Conservation (phyloP, 2,797 vertebrate genomes). For the Poecilia picta region DNA sequence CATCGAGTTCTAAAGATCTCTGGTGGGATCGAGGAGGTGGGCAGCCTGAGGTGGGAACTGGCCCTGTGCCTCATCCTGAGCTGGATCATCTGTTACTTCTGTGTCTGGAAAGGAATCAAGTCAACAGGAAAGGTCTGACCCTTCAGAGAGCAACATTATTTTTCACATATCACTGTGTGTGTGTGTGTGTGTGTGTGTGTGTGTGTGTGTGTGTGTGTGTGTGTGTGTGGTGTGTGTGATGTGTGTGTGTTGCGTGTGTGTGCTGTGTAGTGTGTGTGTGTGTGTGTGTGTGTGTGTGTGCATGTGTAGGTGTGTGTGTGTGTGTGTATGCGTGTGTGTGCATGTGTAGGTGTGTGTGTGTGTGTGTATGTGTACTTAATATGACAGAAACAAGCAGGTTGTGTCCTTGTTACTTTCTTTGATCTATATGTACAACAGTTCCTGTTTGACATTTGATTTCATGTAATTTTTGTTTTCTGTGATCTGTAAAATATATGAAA, state of each 20-base stretch:
- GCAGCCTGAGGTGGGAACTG: constrained; percentile 87
- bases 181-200: neutral
- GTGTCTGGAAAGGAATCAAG: constrained; percentile 91
- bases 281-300: neutral
- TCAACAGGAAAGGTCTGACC: constrained; percentile 88
- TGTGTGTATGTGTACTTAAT: neutral
- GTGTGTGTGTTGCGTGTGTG: too few relatives aligned
- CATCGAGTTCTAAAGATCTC: constrained; percentile 84
- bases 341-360: too few relatives aligned
- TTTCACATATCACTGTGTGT: neutral
- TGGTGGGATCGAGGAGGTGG: constrained; percentile 85
- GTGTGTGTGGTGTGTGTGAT: neutral
- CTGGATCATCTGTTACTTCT: constrained; percentile 91
- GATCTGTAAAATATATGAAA: neutral
- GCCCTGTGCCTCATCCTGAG: constrained; percentile 85
- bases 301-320: too few relatives aligned
- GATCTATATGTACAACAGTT: neutral
- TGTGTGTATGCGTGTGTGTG: too few relatives aligned
- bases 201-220: too few relatives aligned
- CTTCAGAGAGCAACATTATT: neutral
- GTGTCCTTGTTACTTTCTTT: neutral
- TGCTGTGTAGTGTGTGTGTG: too few relatives aligned
- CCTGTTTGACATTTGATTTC: neutral
- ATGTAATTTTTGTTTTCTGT: neutral
- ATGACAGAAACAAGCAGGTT: neutral